Conservation (phyloP, 2,888 invertebrate genomes). For the Protophormia terraenovae region DNA sequence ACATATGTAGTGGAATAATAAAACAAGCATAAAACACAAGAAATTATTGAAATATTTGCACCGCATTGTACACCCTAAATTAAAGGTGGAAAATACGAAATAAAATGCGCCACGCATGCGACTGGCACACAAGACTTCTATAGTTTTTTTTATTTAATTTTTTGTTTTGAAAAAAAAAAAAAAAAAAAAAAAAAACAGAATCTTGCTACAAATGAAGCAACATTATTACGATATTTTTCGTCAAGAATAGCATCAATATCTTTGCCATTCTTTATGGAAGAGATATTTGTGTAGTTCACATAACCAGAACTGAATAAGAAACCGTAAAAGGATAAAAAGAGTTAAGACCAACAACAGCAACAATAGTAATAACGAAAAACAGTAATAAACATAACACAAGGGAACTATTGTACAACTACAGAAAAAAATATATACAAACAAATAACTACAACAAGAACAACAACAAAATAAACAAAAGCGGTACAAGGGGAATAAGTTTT, state of each 20-base stretch:
- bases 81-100: slow-evolving; percentile 71
- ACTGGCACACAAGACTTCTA: slow-evolving; percentile 57
- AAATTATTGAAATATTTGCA: slow-evolving; percentile 74
- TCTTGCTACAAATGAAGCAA: slow-evolving; percentile 56
- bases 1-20: slow-evolving; percentile 66
- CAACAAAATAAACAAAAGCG: background rate
- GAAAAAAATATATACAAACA: slow-evolving; percentile 30
- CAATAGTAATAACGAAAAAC: slow-evolving; percentile 45
- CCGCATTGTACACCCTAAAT: slow-evolving; percentile 73
- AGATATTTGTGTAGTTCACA: background rate
- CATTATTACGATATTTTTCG: slow-evolving; percentile 51
- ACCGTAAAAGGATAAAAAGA: slow-evolving; percentile 61
- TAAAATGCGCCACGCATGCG: slow-evolving; percentile 70
- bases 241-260: slow-evolving; percentile 29
- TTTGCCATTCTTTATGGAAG: background rate
- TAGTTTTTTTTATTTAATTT: background rate
- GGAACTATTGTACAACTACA: slow-evolving; percentile 54
- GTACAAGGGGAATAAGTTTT: slow-evolving; percentile 50
- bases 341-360: slow-evolving; percentile 38
- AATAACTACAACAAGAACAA: slow-evolving; percentile 17
- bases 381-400: slow-evolving; percentile 52
- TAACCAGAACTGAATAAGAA: slow-evolving; percentile 52
- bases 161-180: background rate
- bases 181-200: slow-evolving; percentile 52
- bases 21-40: slow-evolving; percentile 69